phyloP scores from a whole-genome alignment of 2,888 invertebrate species.

The Thumatha senex region DNA sequence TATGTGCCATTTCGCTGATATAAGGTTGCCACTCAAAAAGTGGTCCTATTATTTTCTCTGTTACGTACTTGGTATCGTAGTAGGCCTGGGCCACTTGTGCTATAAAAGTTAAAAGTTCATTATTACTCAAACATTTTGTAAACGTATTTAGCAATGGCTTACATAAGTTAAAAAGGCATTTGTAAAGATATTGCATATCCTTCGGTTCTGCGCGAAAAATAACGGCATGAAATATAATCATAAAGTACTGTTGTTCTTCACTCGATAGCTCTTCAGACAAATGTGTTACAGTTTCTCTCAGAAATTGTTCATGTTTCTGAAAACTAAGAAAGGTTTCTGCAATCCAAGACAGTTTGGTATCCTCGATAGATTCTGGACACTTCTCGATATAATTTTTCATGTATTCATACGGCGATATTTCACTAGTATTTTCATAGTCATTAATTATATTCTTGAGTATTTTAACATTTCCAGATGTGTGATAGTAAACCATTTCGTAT shows the following conservation, averaged over 20 bases:
- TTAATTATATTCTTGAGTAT: slow-evolving; percentile 60
- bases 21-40: slow-evolving; percentile 75
- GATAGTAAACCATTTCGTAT: slow-evolving; percentile 68
- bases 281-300: slow-evolving; percentile 51
- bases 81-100: slow-evolving; percentile 70
- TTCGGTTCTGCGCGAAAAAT: slow-evolving; percentile 60
- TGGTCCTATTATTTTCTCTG: slow-evolving; percentile 76
- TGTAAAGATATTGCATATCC: slow-evolving; percentile 60
- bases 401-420: slow-evolving; percentile 65
- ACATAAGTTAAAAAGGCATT: slow-evolving; percentile 71
- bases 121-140: slow-evolving; percentile 68
- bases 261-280: slow-evolving; percentile 55
- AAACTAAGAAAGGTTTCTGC: slow-evolving; percentile 65
- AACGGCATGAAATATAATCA: slow-evolving; percentile 62
- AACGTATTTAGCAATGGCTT: slow-evolving; percentile 61
- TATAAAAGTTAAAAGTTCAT: slow-evolving; percentile 69
- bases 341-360: slow-evolving; percentile 68
- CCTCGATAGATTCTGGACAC: slow-evolving; percentile 59
- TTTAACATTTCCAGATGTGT: slow-evolving; percentile 70
- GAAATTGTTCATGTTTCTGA: slow-evolving; percentile 60
- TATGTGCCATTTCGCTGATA: slow-evolving; percentile 69
- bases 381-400: slow-evolving; percentile 68
- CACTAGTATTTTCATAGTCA: slow-evolving; percentile 52
- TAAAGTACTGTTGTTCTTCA: slow-evolving; percentile 64
- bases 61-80: slow-evolving; percentile 78